A percentile compares a stretch with the other conserved stretches of the same genome.
Evolutionary conservation across 2,888 invertebrate species (phyloP).

Genomic region (Harpalus rubripes): DNA sequence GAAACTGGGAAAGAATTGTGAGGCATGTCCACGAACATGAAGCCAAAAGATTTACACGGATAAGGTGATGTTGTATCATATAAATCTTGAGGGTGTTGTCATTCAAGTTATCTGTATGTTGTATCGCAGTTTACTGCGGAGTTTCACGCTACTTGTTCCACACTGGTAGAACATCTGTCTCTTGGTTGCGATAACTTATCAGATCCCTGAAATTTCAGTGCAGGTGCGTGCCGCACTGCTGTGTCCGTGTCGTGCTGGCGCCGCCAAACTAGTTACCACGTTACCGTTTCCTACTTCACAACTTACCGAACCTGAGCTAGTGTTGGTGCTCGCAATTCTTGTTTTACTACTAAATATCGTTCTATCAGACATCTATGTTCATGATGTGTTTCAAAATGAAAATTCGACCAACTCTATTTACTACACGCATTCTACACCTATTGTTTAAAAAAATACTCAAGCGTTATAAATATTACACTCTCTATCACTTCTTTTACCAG

Average conservation of each 20-base stretch:
- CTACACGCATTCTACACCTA: too few species aligned
- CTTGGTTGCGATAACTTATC: conserved; percentile 40
- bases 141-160: conserved; percentile 64
- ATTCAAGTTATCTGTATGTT: conserved; percentile 60
- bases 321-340: not conserved
- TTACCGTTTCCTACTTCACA: not conserved
- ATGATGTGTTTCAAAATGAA: not conserved
- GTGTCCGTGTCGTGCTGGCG: conserved; percentile 10
- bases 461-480: too few species aligned
- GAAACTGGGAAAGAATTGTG: not conserved
- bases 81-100: conserved; percentile 66
- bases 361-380: conserved; percentile 11
- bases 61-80: conserved; percentile 27
- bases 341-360: conserved; percentile 6
- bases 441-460: too few species aligned
- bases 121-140: conserved; percentile 63
- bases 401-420: not conserved
- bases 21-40: conserved; percentile 22
- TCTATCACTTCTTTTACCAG: too few species aligned
- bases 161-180: conserved; percentile 59
- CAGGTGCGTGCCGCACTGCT: conserved; percentile 3
- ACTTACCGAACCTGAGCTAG: not conserved
- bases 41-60: not conserved
- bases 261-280: not conserved
- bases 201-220: conserved; percentile 14